phyloP scores from a whole-genome alignment of 2,888 invertebrate species.

The Nephrotoma appendiculata region DNA sequence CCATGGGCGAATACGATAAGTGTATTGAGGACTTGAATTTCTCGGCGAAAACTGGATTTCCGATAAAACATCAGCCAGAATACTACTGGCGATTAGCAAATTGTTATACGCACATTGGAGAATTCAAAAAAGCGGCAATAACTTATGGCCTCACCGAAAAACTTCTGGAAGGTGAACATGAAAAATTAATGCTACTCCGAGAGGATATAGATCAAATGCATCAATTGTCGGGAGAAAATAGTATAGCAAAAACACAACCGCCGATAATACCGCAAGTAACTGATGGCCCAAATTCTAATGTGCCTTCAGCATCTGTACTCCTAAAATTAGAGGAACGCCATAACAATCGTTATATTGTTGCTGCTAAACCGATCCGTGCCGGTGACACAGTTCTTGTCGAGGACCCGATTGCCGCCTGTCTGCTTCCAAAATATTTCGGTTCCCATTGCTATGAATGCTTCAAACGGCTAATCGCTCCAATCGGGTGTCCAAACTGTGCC shows the following conservation, averaged over 20 bases:
- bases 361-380: constrained; percentile 37
- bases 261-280: constrained; percentile 24
- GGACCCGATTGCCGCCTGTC: constrained; percentile 55
- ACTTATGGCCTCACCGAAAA: constrained; percentile 48
- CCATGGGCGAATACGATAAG: constrained; percentile 38
- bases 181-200: constrained; percentile 29
- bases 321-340: constrained; percentile 40
- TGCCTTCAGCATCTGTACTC: constrained; percentile 44
- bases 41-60: constrained; percentile 46
- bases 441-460: constrained; percentile 73
- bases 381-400: constrained; percentile 62
- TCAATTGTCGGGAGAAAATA: constrained; percentile 12
- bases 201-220: constrained; percentile 30
- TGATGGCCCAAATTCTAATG: constrained; percentile 37
- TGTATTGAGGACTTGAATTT: constrained; percentile 54
- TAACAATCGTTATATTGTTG: constrained; percentile 56
- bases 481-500: constrained; percentile 59
- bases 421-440: constrained; percentile 57
- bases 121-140: constrained; percentile 46
- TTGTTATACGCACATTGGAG: constrained; percentile 44
- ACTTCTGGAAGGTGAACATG: constrained; percentile 35
- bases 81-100: constrained; percentile 57
- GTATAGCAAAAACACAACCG: constrained; percentile 9
- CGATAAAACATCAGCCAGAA: constrained; percentile 44
- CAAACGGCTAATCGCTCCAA: constrained; percentile 52